Base-by-base conservation (phyloP, 2,797 vertebrate species). In the Agapornis canus region DNA sequence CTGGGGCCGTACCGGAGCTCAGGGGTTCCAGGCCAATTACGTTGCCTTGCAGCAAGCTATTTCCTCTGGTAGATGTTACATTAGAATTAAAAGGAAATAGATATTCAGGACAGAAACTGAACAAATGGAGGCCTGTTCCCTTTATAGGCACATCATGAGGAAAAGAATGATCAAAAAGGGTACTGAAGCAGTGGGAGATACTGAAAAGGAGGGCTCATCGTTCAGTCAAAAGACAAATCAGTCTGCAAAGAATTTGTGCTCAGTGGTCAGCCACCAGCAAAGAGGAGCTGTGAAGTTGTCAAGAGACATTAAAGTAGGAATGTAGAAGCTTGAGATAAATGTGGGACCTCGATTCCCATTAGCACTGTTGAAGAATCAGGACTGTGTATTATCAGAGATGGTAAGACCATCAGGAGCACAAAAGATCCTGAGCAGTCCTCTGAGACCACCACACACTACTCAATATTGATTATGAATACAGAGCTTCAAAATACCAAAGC, bases 41-140 rank as follows among this genome's bases (percentile, higher is more conserved):
- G 1, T 8, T 49, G n/a, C 54, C 59, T 78, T 82, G 37, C n/a
- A 95, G 45, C 59, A 78, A 89, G 39, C 16, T 77, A 76, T 37
- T 89, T 95, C 48, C 52, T 65, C 78, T 84, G 60, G 70, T 6
- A 89, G 56, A 68, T 77, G 63, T 31, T 72, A 77, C 47, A 82
- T 64, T 73, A 68, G 18, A 73, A 48, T 75, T 57, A 68, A 95
- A 95, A 94, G 64, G 45, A 43, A 84, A 85, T 59, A 94, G 73
- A 31, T 23, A 57, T 47, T 72, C 48, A 80, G 11, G 22, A 73
- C n/a, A 86, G 52, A 87, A 83, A 56, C 37, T 4, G 61, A 95
- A 90, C 49, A 84, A 88, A 94, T 39, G 63, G 35, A 94, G 25
- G 49, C 78, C 66, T 77, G 35, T 70, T 94, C 56, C 40, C 51